These are phyloP conservation scores for Cyprinodon variegatus DNA, from an alignment of 2,113 vertebrate species.

Conservation along the genomic window DNA sequence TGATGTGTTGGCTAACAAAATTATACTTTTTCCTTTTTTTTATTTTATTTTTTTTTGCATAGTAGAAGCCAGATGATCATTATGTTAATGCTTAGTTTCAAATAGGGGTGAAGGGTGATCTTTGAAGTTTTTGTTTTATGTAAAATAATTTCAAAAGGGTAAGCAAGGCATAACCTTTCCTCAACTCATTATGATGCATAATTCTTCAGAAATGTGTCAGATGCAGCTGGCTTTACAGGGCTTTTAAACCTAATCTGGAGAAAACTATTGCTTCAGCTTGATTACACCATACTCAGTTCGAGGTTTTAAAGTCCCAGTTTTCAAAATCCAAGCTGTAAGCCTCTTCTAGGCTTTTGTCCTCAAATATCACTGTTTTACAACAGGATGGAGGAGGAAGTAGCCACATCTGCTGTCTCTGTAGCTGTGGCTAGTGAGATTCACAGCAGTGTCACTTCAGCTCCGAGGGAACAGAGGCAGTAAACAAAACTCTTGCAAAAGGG, in stretches of 20 bases:
- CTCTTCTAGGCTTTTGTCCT: slow-evolving; percentile 16
- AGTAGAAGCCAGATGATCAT: background rate
- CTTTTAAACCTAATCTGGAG: background rate
- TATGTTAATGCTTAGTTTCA: background rate
- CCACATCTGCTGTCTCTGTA: slow-evolving; percentile 57
- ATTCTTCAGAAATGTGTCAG: background rate
- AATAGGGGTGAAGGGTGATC: background rate
- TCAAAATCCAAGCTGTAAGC: slow-evolving; percentile 10
- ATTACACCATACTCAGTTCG: slow-evolving; percentile 6
- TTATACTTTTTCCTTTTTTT: background rate
- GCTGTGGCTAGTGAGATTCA: slow-evolving; percentile 25
- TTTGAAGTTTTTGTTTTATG: background rate
- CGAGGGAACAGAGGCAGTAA: slow-evolving; percentile 53
- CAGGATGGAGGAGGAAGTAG: slow-evolving; percentile 50
- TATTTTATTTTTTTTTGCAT: too few relatives aligned
- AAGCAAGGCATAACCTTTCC: background rate
- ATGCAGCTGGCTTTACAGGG: background rate
- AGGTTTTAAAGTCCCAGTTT: slow-evolving; percentile 2
- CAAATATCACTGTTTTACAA: slow-evolving; percentile 31
- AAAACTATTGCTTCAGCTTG: slow-evolving; percentile 1
- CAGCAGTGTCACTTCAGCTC: slow-evolving; percentile 40
- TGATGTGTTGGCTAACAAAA: background rate
- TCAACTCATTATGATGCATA: background rate
- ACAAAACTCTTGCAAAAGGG: slow-evolving; percentile 62
- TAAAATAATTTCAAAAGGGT: too few relatives aligned